Percentiles rank a stretch among this genome's conserved stretches.
These are phyloP conservation scores for Bombylius discolor DNA, from an alignment of 2,888 invertebrate species.

Conservation along the genomic window DNA sequence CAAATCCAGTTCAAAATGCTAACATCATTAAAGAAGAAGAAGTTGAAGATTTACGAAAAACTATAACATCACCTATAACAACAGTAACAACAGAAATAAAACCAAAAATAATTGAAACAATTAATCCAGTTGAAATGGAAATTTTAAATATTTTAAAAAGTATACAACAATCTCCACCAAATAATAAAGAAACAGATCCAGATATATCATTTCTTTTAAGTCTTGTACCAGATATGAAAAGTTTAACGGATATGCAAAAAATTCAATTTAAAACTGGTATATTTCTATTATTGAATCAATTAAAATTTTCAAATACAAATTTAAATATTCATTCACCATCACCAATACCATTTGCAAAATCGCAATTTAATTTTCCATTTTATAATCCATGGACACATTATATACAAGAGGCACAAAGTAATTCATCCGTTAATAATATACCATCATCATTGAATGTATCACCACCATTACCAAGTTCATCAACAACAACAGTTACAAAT, in stretches of 20 bases:
- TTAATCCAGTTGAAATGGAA: neutral
- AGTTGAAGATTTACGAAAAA: too few species aligned
- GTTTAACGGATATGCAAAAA: neutral
- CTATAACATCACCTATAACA: neutral
- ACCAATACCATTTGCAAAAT: neutral
- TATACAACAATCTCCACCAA: neutral
- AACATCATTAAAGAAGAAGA: too few species aligned
- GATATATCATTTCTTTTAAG: conserved; percentile 1
- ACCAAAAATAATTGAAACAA: neutral
- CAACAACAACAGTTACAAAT: neutral
- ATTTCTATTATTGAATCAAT: neutral
- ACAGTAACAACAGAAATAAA: neutral
- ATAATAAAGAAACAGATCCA: neutral
- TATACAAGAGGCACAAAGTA: neutral
- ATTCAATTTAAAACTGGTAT: conserved; percentile 1
- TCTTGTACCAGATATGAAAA: neutral
- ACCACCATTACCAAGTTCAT: neutral
- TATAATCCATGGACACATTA: neutral
- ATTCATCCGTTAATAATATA: neutral
- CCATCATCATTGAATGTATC: neutral
- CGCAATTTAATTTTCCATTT: neutral
- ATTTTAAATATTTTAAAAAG: neutral
- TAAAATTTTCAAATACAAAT: neutral
- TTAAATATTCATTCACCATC: neutral
- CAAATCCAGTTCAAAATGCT: neutral